A percentile compares a stretch with the other conserved stretches of the same genome.
phyloP scores from a whole-genome alignment of 1,140 invertebrate species.

The Gerris buenoi region DNA sequence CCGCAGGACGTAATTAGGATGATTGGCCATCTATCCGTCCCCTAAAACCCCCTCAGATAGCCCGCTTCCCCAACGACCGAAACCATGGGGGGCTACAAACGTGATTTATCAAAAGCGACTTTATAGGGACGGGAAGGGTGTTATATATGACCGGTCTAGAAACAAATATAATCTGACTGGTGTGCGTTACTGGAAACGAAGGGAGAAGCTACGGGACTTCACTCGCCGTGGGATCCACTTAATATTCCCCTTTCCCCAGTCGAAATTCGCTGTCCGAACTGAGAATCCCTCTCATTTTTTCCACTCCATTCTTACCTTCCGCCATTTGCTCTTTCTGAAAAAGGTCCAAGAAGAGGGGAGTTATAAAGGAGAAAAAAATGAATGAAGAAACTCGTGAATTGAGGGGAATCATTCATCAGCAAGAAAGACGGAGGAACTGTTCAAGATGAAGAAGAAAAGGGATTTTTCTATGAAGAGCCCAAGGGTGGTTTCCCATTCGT shows the following conservation, averaged over 20 bases:
- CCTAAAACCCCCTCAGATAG: background rate
- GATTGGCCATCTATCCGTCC: background rate
- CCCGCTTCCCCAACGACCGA: background rate
- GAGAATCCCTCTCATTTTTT: background rate
- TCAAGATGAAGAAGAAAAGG: too few species aligned
- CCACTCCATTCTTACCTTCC: background rate
- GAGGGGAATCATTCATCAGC: too few species aligned
- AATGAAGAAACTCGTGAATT: too few species aligned
- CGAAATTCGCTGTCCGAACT: background rate
- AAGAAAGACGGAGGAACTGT: too few species aligned
- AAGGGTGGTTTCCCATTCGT: too few species aligned
- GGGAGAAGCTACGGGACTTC: background rate
- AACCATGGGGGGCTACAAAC: background rate
- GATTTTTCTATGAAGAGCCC: too few species aligned
- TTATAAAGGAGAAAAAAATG: too few species aligned
- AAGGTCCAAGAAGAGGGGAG: too few species aligned
- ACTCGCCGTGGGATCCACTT: background rate
- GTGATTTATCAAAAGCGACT: background rate
- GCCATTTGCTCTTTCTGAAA: too few species aligned
- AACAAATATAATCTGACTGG: background rate
- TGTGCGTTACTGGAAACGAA: background rate
- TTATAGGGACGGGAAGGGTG: background rate
- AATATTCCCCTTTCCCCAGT: background rate
- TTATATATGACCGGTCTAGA: background rate
- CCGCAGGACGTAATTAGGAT: background rate